Evolutionary conservation across 2,888 invertebrate genomes (phyloP).

Genomic region (Brachyopa scutellaris): DNA sequence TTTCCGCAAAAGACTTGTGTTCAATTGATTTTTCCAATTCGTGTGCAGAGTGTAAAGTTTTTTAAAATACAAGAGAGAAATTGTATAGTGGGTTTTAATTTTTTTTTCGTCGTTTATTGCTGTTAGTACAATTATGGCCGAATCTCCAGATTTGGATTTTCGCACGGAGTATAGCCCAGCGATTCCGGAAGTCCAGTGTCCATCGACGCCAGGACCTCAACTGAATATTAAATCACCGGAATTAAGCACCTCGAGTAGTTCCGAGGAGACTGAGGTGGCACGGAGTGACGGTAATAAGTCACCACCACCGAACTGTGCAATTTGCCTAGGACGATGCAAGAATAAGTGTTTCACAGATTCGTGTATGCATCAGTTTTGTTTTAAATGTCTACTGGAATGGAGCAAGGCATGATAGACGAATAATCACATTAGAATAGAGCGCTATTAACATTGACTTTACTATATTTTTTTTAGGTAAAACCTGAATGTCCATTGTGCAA

Average conservation of each 20-base stretch:
- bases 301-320: slow-evolving; percentile 95
- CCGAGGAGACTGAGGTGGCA: slow-evolving; percentile 67
- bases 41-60: slow-evolving; percentile 17
- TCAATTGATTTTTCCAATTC: slow-evolving; percentile 64
- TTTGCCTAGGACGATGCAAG: slow-evolving; percentile 92
- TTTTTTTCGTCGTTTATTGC: slow-evolving; percentile 19
- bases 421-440: not conserved
- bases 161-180: slow-evolving; percentile 47
- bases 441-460: slow-evolving; percentile 36
- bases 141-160: slow-evolving; percentile 65
- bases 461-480: slow-evolving; percentile 86
- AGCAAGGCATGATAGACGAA: slow-evolving; percentile 85
- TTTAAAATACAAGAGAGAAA: not conserved
- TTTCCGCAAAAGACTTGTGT: slow-evolving; percentile 30
- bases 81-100: slow-evolving; percentile 16
- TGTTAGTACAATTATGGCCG: slow-evolving; percentile 65
- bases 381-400: slow-evolving; percentile 95
- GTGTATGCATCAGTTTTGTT: slow-evolving; percentile 97
- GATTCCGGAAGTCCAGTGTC: slow-evolving; percentile 54
- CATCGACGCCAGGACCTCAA: slow-evolving; percentile 64
- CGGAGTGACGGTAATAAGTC: slow-evolving; percentile 82
- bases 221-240: slow-evolving; percentile 60
- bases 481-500: slow-evolving; percentile 97
- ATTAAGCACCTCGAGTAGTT: slow-evolving; percentile 51
- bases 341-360: slow-evolving; percentile 96